Evolutionary conservation across 2,113 vertebrate genomes (phyloP), one percentile per base, ranked within the genome.

Genomic region (Herpetotheres cachinnans): DNA sequence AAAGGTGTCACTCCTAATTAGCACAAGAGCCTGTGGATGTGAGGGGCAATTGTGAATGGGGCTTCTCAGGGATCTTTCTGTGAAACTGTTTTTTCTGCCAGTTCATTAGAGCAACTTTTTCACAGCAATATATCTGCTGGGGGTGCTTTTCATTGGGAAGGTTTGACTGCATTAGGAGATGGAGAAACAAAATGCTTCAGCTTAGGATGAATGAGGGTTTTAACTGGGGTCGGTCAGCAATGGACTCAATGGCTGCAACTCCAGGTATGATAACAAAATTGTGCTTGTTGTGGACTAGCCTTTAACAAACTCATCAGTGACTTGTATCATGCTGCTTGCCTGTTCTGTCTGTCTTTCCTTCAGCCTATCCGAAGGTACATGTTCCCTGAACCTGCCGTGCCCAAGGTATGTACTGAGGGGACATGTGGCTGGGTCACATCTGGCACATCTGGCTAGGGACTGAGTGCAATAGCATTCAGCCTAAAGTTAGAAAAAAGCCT

Each of bases 1-100:
- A 93, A 97, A 91, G 84, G 74, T 97, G 84, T 95, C 83, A 90
- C n/a, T 97, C 66, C 59, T 95, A 96, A 93, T 97, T 96, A 93
- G 26, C 81, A 62, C 29, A 40, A 85, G 47, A 79, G 73, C 47
- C 42, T 78, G 66, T 58, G 50, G 54, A 96, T 90, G 42, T 0
- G 2, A 86, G 56, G 70, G 79, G 66, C 73, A 61, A 22, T 34
- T 76, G 63, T 58, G 79, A 87, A 86, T 73, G 4, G 29, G 62
- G 42, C 46, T 79, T 66, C 55, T 73, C 15, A 47, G 46, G 50
- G 55, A 85, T 80, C 44, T 79, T 91, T 76, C 81, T 56, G 66
- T 70, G 62, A 88, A 96, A 54, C 30, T 52, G 9, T 44, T 85
- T 72, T 85, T 94, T 27, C 56, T 85, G 46, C 8, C 66, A 78